Conservation (phyloP, 2,888 invertebrate species). For the Silvanus unidentatus region DNA sequence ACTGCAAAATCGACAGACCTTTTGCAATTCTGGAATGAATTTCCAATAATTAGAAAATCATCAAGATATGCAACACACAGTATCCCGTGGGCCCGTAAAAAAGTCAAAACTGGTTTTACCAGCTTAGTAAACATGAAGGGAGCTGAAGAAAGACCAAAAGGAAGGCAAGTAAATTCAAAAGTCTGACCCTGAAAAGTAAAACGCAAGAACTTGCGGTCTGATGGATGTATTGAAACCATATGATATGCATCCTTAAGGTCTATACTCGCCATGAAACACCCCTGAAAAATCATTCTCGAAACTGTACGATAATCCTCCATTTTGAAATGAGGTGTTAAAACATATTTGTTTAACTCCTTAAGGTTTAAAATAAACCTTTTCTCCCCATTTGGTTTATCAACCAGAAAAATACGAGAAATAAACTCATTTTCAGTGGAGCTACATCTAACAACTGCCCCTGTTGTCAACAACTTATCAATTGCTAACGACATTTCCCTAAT, state of each 20-base stretch:
- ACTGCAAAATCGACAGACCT: background rate
- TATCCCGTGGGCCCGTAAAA: background rate
- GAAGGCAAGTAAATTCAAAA: constrained; percentile 1
- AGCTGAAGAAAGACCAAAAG: constrained; percentile 1
- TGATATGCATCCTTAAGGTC: constrained; percentile 7
- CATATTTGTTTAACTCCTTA: constrained; percentile 1
- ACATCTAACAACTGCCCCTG: no score
- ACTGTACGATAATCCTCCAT: background rate
- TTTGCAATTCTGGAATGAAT: background rate
- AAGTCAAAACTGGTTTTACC: background rate
- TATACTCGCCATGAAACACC: background rate
- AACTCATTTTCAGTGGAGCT: no score
- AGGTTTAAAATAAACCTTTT: constrained; percentile 6
- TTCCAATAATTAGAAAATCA: constrained; percentile 2
- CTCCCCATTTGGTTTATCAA: constrained; percentile 4
- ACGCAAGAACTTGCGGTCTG: background rate
- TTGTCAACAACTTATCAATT: no score
- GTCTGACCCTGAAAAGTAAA: background rate
- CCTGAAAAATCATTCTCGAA: background rate
- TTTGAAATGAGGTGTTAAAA: constrained; percentile 1
- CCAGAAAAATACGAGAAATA: no score
- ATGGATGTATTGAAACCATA: constrained; percentile 1
- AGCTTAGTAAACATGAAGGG: constrained; percentile 2
- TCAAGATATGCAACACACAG: background rate
- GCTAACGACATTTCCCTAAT: no score